Base-by-base conservation (phyloP, 2,113 vertebrate genomes). In the Toxotes jaculatrix region DNA sequence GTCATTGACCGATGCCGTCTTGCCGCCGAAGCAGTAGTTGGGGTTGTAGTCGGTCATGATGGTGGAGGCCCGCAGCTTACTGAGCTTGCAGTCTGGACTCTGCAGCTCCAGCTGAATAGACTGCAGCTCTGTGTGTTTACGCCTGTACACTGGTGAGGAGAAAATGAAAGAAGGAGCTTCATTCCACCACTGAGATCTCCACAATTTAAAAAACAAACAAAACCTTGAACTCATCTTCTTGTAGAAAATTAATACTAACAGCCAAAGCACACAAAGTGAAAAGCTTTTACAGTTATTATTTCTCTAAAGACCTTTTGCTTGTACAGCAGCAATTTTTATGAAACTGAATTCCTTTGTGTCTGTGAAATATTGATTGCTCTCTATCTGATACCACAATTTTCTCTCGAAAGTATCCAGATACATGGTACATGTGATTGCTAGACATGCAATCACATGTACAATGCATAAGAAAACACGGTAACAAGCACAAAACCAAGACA, bases 31-130 rank as follows among this genome's bases (percentile, higher is more conserved):
- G 94, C 98, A 99, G 93, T 99, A 99, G 96, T 99, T 99, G 89
- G 98, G 98, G 89, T 99, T 99, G 95, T 99, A 99, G 95, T 99
- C 98, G 0, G 97, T 99, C 98, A 99, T 99, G 91, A 99, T 98
- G 92, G 98, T 99, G 43, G 98, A 99, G 38, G 98, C 98, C 0
- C 97, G 95, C 77, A 99, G 96, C 86, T 99, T 99, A 92, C 98
- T 99, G 84, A 99, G 96, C 31, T 99, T 99, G 82, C 98, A 99
- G 81, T 99, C 98, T 0, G 98, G 98, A 91, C 98, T 99, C 94
- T 99, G 97, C 62, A 99, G 93, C 87, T 99, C 98, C 95, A 99
- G 95, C 93, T 99, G 98, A 88, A 99, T 98, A 80, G 98, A 98
- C 79, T 99, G 98, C 60, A 99, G 95, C 94, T 99, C 98, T 7